These are phyloP conservation scores for Microvelia longipes DNA, from an alignment of 1,140 invertebrate species.

Conservation along the genomic window DNA sequence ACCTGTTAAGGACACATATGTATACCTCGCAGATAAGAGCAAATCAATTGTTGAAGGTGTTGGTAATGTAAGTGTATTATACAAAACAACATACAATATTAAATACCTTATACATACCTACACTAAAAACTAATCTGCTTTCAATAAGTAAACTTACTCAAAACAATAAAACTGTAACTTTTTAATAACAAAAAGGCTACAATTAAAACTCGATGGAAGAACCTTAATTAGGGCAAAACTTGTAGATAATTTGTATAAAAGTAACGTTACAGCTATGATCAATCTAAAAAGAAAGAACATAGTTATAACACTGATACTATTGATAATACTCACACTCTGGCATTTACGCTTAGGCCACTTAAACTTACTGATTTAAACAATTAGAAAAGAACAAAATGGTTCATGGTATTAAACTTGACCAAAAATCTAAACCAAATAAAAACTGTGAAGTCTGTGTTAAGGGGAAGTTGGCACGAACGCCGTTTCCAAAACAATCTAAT, in stretches of 20 bases:
- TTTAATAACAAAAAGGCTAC: neutral
- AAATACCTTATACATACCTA: neutral
- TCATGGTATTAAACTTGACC: neutral
- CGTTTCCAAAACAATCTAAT: slow-evolving; percentile 2
- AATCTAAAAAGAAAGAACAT: neutral
- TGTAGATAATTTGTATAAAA: neutral
- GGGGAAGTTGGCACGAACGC: slow-evolving; percentile 1
- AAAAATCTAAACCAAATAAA: neutral
- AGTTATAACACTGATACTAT: neutral
- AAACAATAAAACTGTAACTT: neutral
- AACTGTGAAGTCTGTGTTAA: neutral
- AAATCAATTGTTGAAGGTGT: neutral
- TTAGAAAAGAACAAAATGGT: neutral
- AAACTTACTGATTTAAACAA: neutral
- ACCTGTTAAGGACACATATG: neutral
- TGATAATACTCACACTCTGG: neutral
- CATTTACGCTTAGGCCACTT: neutral
- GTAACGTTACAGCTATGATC: neutral
- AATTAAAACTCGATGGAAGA: neutral
- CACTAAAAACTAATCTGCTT: neutral
- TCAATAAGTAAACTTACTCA: neutral
- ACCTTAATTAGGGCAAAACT: neutral
- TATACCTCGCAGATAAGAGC: neutral
- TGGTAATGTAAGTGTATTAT: neutral
- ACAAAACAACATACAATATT: neutral